Conservation (phyloP, 30 jellyfish, hydroid and myxozoan species). For the Sanderia malayensis region DNA sequence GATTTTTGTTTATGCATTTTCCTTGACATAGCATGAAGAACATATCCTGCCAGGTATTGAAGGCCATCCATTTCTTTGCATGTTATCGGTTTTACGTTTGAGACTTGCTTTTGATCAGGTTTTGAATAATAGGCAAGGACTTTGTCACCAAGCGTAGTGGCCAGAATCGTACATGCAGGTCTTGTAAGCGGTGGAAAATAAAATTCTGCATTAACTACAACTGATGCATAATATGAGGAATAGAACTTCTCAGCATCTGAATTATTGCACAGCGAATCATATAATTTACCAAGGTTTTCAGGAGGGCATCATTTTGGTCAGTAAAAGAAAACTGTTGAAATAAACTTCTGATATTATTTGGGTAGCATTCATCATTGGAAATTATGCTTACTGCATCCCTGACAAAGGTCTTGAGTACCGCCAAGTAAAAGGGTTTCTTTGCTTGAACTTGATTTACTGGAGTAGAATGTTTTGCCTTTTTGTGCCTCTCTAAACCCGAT, state of each 20-base stretch:
- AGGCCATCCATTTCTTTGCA: slow-evolving; percentile 30
- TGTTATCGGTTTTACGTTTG: slow-evolving; percentile 27
- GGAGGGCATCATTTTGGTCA: not conserved
- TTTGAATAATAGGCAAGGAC: slow-evolving; percentile 11
- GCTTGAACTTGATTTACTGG: not conserved
- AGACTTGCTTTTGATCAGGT: slow-evolving; percentile 13
- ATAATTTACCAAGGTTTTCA: slow-evolving; percentile 7
- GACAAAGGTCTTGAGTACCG: not conserved
- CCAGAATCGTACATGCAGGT: slow-evolving; percentile 33
- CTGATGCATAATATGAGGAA: not conserved
- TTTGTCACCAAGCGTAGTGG: slow-evolving; percentile 30
- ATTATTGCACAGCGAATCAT: slow-evolving; percentile 14
- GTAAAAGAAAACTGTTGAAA: not conserved
- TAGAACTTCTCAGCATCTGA: slow-evolving; percentile 9
- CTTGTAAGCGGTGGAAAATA: slow-evolving; percentile 8
- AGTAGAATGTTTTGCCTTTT: not conserved
- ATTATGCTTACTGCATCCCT: not conserved
- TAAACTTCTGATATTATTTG: not conserved
- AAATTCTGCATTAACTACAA: slow-evolving; percentile 21
- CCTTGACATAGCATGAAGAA: not conserved
- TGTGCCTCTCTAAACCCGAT: not conserved
- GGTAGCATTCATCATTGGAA: slow-evolving; percentile 12
- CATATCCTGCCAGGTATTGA: slow-evolving; percentile 39
- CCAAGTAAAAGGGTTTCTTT: not conserved
- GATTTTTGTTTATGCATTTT: no score